Evolutionary conservation across 2,888 invertebrate genomes (phyloP).

Genomic region (Yponomeuta sedellus): DNA sequence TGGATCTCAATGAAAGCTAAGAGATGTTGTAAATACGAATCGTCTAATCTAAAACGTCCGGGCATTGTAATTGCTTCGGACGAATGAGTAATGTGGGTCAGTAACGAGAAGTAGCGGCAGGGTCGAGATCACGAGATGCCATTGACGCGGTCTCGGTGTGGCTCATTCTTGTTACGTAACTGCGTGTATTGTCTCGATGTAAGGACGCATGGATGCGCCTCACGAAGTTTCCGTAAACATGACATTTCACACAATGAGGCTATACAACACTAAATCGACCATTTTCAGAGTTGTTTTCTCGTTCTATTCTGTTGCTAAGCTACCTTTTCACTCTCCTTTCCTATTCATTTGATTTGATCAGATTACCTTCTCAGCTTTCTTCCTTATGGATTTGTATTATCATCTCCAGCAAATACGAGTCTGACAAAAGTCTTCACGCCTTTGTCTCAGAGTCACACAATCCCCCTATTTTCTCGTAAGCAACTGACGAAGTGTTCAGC

Average conservation of each 20-base stretch:
- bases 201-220: slow-evolving; percentile 23
- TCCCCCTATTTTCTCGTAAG: too few species aligned
- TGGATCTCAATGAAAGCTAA: slow-evolving; percentile 7
- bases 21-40: slow-evolving; percentile 15
- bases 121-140: slow-evolving; percentile 59
- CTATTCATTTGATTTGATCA: background rate
- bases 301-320: background rate
- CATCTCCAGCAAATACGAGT: background rate
- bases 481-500: too few species aligned
- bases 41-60: slow-evolving; percentile 8
- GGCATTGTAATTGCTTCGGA: slow-evolving; percentile 56
- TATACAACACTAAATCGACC: background rate
- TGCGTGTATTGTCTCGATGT: slow-evolving; percentile 53
- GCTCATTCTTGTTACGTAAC: slow-evolving; percentile 55
- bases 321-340: background rate
- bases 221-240: slow-evolving; percentile 20
- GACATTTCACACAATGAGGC: slow-evolving; percentile 6
- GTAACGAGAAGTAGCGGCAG: slow-evolving; percentile 66
- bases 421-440: background rate
- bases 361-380: background rate
- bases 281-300: background rate
- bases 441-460: too few species aligned
- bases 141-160: slow-evolving; percentile 49
- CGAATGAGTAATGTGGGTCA: slow-evolving; percentile 69
- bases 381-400: background rate